Conservation (phyloP, 2,797 vertebrate genomes). For the Argya squamiceps region DNA sequence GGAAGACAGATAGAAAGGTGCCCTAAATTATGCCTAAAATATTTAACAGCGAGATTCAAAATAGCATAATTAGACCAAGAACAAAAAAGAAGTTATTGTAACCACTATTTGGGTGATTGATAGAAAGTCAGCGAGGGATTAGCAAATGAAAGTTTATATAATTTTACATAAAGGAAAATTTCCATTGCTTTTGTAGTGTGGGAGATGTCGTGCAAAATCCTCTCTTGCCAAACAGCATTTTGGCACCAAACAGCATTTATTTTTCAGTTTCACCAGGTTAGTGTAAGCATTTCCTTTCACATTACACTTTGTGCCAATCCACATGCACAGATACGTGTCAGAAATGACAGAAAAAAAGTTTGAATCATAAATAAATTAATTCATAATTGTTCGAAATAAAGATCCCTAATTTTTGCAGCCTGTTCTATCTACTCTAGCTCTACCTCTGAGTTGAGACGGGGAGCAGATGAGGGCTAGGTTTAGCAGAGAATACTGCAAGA, state of each 20-base stretch:
- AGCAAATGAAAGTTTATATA: conserved; percentile 13
- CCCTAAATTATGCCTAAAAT: conserved; percentile 38
- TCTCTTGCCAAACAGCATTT: not conserved
- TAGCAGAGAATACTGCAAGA: not conserved
- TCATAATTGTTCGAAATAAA: not conserved
- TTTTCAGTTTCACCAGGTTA: conserved; percentile 5
- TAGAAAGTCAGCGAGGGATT: not conserved
- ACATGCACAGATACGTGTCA: not conserved
- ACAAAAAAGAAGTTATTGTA: not conserved
- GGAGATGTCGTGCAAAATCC: not conserved
- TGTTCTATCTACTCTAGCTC: not conserved
- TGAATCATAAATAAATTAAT: conserved; percentile 9
- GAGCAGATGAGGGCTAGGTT: not conserved
- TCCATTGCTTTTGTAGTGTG: not conserved
- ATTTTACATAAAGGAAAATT: conserved; percentile 35
- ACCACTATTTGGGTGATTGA: conserved; percentile 36
- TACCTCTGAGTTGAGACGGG: not conserved
- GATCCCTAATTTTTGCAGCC: not conserved
- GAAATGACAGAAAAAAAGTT: not conserved
- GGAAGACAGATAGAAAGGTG: not conserved
- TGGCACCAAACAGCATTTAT: not conserved
- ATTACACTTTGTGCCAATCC: not conserved
- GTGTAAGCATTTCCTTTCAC: not conserved
- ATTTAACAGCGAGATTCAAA: conserved; percentile 40
- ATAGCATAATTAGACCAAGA: conserved; percentile 1